These are phyloP conservation scores for Campylorhamphus procurvoides DNA, from an alignment of 2,113 vertebrate species.

Conservation along the genomic window DNA sequence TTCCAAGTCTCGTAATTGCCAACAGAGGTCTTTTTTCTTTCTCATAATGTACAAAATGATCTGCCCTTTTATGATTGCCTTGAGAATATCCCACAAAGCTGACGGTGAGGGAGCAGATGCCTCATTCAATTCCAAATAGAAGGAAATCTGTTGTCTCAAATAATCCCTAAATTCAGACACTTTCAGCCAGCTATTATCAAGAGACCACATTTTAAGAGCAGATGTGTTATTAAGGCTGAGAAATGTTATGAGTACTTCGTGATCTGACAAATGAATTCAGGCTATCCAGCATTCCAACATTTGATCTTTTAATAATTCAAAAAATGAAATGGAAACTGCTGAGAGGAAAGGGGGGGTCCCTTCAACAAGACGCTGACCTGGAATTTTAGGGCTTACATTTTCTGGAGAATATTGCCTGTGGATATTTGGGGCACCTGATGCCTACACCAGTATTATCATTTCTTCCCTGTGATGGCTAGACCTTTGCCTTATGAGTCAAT, in stretches of 20 bases:
- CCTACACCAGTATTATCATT: not conserved
- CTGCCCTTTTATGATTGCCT: conserved; percentile 83
- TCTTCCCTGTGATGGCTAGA: not conserved
- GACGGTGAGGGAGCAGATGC: conserved; percentile 81
- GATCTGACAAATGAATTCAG: conserved; percentile 85
- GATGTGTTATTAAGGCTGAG: conserved; percentile 86
- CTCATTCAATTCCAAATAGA: conserved; percentile 84
- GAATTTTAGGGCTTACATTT: conserved; percentile 31
- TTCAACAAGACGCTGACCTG: not conserved
- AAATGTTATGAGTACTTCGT: conserved; percentile 86
- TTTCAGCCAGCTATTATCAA: conserved; percentile 86
- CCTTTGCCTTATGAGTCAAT: not conserved
- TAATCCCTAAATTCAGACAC: conserved; percentile 87
- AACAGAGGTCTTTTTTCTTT: conserved; percentile 75
- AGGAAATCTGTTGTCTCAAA: conserved; percentile 87
- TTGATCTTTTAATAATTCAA: conserved; percentile 77
- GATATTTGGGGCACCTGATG: not conserved
- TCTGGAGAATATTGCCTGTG: not conserved
- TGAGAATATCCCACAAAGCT: conserved; percentile 81
- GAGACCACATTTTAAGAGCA: conserved; percentile 87
- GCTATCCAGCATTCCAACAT: conserved; percentile 78
- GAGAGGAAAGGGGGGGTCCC: not conserved
- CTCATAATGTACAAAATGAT: conserved; percentile 77
- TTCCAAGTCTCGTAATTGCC: conserved; percentile 71
- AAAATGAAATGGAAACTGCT: conserved; percentile 69